phyloP scores from a whole-genome alignment of 2,113 vertebrate genomes.

The Erythrolamprus reginae region DNA sequence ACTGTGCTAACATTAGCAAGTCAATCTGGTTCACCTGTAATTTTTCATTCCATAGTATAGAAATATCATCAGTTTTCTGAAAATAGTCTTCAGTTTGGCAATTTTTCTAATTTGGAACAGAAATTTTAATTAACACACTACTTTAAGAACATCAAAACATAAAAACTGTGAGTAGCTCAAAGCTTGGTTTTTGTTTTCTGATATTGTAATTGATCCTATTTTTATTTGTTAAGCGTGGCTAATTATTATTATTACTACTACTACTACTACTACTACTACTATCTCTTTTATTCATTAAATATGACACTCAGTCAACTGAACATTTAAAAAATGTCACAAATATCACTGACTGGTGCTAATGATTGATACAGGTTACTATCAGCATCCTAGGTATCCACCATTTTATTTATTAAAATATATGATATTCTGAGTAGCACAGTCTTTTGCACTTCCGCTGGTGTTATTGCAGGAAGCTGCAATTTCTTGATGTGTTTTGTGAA shows the following conservation, averaged over 20 bases:
- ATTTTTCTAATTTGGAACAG: not conserved
- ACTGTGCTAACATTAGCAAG: not conserved
- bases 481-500: no score
- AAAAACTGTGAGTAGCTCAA: constrained; percentile 28
- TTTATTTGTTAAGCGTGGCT: not conserved
- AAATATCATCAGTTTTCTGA: not conserved
- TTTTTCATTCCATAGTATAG: not conserved
- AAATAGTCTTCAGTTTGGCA: not conserved
- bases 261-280: fast-evolving
- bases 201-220: not conserved
- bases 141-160: not conserved
- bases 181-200: constrained; percentile 3
- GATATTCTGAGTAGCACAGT: no score
- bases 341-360: no score
- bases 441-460: no score
- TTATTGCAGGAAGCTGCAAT: no score
- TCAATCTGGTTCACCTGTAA: not conserved
- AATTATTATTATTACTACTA: no score
- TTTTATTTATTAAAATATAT: no score
- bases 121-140: not conserved
- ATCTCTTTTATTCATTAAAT: no score
- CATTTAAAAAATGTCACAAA: no score
- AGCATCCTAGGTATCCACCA: no score
- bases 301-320: no score
- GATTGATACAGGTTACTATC: no score